Conservation (phyloP, 2,113 vertebrate genomes). For the Oncorhynchus mykiss region DNA sequence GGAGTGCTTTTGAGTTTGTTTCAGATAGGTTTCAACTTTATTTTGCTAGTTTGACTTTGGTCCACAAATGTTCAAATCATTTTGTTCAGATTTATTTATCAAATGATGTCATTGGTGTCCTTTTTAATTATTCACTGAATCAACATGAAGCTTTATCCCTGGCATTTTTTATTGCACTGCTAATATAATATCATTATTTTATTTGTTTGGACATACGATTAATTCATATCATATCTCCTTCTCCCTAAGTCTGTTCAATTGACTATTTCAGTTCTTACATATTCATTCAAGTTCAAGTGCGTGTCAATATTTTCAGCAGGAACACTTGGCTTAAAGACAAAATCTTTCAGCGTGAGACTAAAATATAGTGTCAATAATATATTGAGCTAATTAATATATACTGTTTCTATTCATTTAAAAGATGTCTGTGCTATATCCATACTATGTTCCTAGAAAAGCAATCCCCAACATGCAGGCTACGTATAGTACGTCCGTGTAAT, state of each 20-base stretch:
- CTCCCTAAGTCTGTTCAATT: neutral
- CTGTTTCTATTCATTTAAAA: neutral
- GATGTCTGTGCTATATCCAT: neutral
- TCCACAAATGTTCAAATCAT: too few relatives aligned
- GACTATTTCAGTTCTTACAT: neutral
- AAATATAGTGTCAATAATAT: neutral
- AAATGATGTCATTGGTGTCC: neutral
- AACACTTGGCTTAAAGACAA: neutral
- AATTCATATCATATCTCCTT: too few relatives aligned
- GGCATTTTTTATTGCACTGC: neutral
- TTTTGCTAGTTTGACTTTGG: neutral
- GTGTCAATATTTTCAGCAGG: neutral
- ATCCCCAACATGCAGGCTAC: neutral
- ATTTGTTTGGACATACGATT: neutral
- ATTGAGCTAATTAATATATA: neutral
- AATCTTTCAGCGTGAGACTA: neutral
- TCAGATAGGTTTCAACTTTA: neutral
- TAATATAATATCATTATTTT: neutral
- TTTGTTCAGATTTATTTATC: neutral
- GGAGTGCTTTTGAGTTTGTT: too few relatives aligned
- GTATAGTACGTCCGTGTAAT: neutral
- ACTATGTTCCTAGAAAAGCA: neutral
- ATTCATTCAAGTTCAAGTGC: neutral
- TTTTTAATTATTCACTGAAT: neutral
- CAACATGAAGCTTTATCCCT: neutral